phyloP scores from a whole-genome alignment of 1,140 invertebrate genomes.

The Samia ricini region DNA sequence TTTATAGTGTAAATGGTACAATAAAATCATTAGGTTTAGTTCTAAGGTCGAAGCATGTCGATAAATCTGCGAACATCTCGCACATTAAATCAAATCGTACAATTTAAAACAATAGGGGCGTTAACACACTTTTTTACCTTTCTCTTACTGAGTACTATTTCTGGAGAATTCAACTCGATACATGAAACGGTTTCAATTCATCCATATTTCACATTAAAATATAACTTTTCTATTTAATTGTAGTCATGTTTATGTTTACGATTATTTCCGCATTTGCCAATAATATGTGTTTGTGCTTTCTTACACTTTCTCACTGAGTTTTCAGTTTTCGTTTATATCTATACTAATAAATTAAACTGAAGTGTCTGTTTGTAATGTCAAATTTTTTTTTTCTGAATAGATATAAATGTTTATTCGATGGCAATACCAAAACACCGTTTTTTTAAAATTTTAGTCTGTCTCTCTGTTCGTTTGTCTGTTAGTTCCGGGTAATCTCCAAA shows the following conservation, averaged over 20 bases:
- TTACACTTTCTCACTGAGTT: no score
- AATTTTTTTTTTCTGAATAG: no score
- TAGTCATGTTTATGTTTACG: not conserved
- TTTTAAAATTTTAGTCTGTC: no score
- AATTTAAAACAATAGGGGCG: slow-evolving; percentile 9
- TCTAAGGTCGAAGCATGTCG: not conserved
- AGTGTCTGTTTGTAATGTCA: no score
- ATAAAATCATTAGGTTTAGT: not conserved
- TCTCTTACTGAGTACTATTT: slow-evolving; percentile 9
- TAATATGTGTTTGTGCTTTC: no score
- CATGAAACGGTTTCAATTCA: slow-evolving; percentile 1
- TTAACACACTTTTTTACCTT: slow-evolving; percentile 15
- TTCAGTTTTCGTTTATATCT: no score
- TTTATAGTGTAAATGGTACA: not conserved
- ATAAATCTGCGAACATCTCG: not conserved
- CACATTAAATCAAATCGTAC: not conserved
- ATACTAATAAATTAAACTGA: no score
- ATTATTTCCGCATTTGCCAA: no score
- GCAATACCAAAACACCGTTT: no score
- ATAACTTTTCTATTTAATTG: not conserved
- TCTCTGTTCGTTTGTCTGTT: no score
- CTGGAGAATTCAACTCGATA: not conserved
- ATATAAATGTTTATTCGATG: no score
- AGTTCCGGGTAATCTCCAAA: no score
- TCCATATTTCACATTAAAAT: not conserved